Conservation (phyloP, 1,140 invertebrate genomes). For the Tetraneura akinire region DNA sequence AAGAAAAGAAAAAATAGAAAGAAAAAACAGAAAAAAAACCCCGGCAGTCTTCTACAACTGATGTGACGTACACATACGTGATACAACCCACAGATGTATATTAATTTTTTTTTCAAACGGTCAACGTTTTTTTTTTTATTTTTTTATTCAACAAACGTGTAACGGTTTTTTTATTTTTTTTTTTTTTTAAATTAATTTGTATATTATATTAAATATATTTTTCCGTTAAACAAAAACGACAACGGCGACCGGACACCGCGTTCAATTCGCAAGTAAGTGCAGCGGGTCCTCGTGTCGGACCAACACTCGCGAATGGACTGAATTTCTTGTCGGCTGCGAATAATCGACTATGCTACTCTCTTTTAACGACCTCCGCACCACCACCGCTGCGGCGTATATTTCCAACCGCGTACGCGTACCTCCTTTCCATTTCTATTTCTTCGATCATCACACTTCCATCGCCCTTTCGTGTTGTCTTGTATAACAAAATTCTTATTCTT, state of each 20-base stretch:
- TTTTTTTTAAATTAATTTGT: too few relatives aligned
- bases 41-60: not conserved
- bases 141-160: too few relatives aligned
- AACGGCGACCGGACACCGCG: not conserved
- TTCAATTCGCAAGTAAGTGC: not conserved
- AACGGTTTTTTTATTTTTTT: not conserved
- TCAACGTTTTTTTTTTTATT: too few relatives aligned
- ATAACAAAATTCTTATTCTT: too few relatives aligned
- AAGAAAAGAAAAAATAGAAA: not conserved
- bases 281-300: constrained; percentile 47
- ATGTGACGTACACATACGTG: not conserved
- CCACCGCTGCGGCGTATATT: not conserved
- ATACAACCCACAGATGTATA: too few relatives aligned
- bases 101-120: too few relatives aligned
- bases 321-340: constrained; percentile 41
- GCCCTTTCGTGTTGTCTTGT: not conserved
- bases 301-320: constrained; percentile 48
- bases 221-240: not conserved
- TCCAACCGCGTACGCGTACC: not conserved
- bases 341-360: constrained; percentile 34
- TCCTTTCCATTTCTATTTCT: constrained; percentile 51
- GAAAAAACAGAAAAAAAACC: not conserved
- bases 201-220: too few relatives aligned
- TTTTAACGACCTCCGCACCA: constrained; percentile 43
- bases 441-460: constrained; percentile 1